phyloP scores from a whole-genome alignment of 2,888 invertebrate species.

The Spatulosminthurus flaviceps region DNA sequence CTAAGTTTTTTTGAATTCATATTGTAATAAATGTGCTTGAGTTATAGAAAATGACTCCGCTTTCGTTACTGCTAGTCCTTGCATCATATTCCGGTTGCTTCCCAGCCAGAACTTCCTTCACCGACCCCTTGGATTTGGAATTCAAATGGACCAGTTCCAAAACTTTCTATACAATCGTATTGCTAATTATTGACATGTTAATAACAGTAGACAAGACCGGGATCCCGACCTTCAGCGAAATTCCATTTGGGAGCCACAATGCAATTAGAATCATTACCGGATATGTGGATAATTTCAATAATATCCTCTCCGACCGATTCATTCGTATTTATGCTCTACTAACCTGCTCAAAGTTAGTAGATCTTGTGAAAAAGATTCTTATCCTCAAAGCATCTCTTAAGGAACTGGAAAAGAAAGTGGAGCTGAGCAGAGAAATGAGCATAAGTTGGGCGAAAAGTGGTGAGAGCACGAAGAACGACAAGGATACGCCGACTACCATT shows the following conservation, averaged over 20 bases:
- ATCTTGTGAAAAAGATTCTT: background rate
- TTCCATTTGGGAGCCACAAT: background rate
- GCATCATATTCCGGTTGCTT: background rate
- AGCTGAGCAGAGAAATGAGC: too few relatives aligned
- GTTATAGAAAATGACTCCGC: background rate
- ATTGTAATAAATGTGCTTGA: background rate
- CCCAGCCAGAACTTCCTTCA: background rate
- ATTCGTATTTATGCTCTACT: background rate
- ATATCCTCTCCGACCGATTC: background rate
- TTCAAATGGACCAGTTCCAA: background rate
- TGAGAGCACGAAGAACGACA: too few relatives aligned
- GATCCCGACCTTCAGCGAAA: slow-evolving; percentile 4
- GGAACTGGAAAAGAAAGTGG: background rate
- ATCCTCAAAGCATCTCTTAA: background rate
- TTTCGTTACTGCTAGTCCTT: background rate
- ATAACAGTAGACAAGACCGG: background rate
- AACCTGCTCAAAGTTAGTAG: background rate
- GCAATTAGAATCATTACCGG: background rate
- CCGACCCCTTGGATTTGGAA: background rate
- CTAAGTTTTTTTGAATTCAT: too few relatives aligned
- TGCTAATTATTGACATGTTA: background rate
- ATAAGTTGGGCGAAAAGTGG: too few relatives aligned
- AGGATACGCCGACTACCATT: too few relatives aligned
- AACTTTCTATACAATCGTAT: background rate
- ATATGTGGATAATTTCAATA: background rate